phyloP scores from a whole-genome alignment of 2,797 vertebrate genomes.

The Enteromius viviparus region DNA sequence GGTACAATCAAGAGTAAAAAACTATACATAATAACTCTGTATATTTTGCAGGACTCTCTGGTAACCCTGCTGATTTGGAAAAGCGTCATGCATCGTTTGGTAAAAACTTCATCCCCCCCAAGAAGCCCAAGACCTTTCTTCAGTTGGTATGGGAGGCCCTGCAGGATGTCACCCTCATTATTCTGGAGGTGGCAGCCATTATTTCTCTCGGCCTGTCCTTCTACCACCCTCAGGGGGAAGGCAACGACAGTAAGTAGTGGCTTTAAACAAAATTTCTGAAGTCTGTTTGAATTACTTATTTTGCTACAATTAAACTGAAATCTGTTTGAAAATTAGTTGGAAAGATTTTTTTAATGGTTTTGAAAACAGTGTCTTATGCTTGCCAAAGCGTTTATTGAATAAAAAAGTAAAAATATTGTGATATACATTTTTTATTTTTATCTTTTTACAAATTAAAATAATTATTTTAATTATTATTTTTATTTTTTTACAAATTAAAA shows the following conservation, averaged over 20 bases:
- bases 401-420: neutral
- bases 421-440: too few species aligned
- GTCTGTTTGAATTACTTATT: constrained; percentile 18
- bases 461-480: neutral
- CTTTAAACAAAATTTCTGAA: neutral
- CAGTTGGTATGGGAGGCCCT: constrained; percentile 97
- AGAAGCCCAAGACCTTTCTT: constrained; percentile 95
- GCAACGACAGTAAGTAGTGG: constrained; percentile 82
- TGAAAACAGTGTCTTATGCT: too few species aligned
- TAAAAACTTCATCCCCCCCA: constrained; percentile 93
- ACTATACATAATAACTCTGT: neutral
- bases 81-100: constrained; percentile 87
- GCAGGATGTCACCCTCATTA: constrained; percentile 96
- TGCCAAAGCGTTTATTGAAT: neutral
- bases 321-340: too few species aligned
- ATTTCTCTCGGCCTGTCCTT: constrained; percentile 95
- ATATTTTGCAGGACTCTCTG: constrained; percentile 84
- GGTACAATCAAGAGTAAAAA: neutral
- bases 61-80: constrained; percentile 91
- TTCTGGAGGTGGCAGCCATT: constrained; percentile 95
- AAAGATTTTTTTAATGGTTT: too few species aligned
- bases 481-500: neutral
- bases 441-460: neutral
- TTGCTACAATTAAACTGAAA: neutral
- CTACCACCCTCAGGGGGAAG: constrained; percentile 87